These are phyloP conservation scores for Leuciscus idus DNA, from an alignment of 2,113 vertebrate species.

Conservation along the genomic window DNA sequence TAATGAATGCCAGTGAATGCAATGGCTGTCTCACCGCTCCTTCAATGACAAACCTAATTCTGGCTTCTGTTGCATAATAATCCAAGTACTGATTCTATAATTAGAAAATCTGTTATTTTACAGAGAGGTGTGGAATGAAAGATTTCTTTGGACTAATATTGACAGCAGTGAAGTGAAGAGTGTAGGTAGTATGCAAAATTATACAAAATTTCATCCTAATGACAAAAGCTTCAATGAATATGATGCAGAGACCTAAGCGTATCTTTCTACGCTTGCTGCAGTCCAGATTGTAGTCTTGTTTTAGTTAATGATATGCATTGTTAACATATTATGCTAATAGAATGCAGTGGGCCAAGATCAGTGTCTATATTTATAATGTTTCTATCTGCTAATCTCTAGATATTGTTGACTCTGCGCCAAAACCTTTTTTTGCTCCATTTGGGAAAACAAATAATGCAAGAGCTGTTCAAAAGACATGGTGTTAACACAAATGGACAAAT, in stretches of 20 bases:
- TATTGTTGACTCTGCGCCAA: conserved; percentile 13
- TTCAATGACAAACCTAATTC: conserved; percentile 36
- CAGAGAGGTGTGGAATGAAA: conserved; percentile 19
- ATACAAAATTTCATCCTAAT: not conserved
- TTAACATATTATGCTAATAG: conserved; percentile 60
- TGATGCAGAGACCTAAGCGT: not conserved
- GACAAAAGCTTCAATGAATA: not conserved
- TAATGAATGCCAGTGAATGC: conserved; percentile 47
- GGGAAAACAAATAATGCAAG: not conserved
- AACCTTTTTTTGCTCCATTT: not conserved
- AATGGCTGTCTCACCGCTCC: conserved; percentile 18
- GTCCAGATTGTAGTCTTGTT: conserved; percentile 17
- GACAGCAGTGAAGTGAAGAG: too few species aligned
- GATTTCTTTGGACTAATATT: too few species aligned
- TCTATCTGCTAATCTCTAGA: conserved; percentile 29
- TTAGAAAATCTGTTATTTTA: conserved; percentile 36
- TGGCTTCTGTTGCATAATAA: conserved; percentile 39
- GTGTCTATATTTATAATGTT: conserved; percentile 54
- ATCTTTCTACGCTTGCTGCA: not conserved
- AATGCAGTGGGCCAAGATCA: conserved; percentile 50
- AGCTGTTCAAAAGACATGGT: not conserved
- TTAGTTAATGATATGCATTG: conserved; percentile 55
- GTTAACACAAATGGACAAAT: not conserved
- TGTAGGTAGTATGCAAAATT: not conserved
- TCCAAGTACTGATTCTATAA: conserved; percentile 30